Evolutionary conservation across 2,888 invertebrate genomes (phyloP), one percentile per base, ranked within the genome.

Genomic region (Idaea straminata): DNA sequence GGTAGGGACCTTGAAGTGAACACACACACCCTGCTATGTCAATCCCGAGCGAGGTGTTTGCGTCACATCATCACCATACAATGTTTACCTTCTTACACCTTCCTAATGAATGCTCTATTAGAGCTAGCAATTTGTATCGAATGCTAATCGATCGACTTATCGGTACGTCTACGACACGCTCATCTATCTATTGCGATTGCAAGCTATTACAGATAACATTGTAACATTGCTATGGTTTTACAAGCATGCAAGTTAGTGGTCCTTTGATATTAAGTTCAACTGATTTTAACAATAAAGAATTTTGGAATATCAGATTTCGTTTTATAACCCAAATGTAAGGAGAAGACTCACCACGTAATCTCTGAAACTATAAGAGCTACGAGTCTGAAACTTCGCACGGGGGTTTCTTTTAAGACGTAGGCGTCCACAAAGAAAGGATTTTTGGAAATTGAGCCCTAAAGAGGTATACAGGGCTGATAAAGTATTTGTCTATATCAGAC

Each of bases 11-110:
- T 64, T 71, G 67, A 66, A 67, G 65, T 16, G 68, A 47, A 35
- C 16, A 66, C 57, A 36, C 25, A 57, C 67, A 67, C 67, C 70
- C 61, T 72, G 72, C 73, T 63, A 62, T 69, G 67, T 65, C 71
- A 71, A 70, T 69, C 66, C 66, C 64, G 60, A 65, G 61, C 47
- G 35, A 62, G 66, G 65, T 66, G 67, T 38, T 59, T 57, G 57
- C 64, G 64, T 67, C 66, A 65, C 6, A 47, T 25, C 25, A 25
- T 25, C 25, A 25, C 25, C 25, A 25, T 13, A 5, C 47, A 13
- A 47, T 7, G 47, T 47, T 47, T 47, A 10, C 47, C 47, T 47
- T 13, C 47, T 10, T 47, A 47, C 0, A 10, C 13, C 7, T 13
- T 10, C 13, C 47, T 47, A 47, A 47, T 47, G 47, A 47, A 7